These are phyloP conservation scores for Xerus inauris DNA, from an alignment of 2,113 vertebrate species.

Conservation along the genomic window DNA sequence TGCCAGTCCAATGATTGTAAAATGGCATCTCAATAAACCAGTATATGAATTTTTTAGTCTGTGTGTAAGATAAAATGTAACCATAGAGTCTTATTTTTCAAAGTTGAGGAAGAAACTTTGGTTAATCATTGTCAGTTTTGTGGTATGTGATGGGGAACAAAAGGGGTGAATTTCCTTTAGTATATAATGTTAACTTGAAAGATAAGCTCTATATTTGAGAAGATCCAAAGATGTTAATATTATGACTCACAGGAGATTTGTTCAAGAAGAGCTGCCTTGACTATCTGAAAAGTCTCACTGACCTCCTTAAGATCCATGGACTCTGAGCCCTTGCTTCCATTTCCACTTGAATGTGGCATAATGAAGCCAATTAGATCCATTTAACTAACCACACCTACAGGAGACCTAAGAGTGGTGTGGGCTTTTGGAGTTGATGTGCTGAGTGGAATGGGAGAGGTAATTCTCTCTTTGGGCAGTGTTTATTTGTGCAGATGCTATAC, in stretches of 20 bases:
- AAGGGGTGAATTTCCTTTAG: not conserved
- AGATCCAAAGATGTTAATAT: not conserved
- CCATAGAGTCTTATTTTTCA: not conserved
- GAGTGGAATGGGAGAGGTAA: not conserved
- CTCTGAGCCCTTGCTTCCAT: not conserved
- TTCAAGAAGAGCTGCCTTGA: not conserved
- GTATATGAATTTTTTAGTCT: not conserved
- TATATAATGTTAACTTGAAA: not conserved
- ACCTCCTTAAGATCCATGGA: not conserved
- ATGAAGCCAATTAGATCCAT: not conserved
- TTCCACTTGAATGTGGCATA: not conserved
- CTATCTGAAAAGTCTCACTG: not conserved
- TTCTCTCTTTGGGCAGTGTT: not conserved
- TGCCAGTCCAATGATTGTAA: not conserved
- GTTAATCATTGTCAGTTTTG: not conserved
- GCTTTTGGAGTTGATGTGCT: not conserved
- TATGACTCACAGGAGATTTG: not conserved
- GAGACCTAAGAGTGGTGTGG: no score
- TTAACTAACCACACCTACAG: not conserved
- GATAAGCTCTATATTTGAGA: not conserved
- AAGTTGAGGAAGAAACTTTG: not conserved
- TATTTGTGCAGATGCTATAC: not conserved
- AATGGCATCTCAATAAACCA: not conserved
- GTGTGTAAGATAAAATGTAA: not conserved
- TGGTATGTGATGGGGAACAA: not conserved